Evolutionary conservation across 1,140 invertebrate genomes (phyloP).

Genomic region (Macrotrachela quadricornifera): DNA sequence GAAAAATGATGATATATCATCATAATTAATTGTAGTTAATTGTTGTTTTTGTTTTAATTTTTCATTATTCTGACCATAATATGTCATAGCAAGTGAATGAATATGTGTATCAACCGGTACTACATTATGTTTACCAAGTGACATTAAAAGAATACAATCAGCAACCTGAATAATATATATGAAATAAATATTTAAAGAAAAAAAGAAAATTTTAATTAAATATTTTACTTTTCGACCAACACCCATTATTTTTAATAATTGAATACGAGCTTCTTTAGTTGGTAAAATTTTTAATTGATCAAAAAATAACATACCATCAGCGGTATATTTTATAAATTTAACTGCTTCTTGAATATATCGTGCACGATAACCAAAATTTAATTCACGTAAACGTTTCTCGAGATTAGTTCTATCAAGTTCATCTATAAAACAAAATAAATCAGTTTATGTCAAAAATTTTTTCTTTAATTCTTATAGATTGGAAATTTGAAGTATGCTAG

Average conservation of each 20-base stretch:
- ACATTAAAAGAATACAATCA: slow-evolving; percentile 93
- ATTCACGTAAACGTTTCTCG: slow-evolving; percentile 45
- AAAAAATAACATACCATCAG: no score
- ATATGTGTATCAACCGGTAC: slow-evolving; percentile 92
- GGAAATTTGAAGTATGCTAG: no score
- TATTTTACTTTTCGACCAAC: slow-evolving; percentile 36
- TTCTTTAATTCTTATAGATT: no score
- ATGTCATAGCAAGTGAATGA: slow-evolving; percentile 53
- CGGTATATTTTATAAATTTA: slow-evolving; percentile 20
- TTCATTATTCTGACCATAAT: no score
- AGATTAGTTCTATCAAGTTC: slow-evolving; percentile 18
- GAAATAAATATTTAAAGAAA: slow-evolving; percentile 45
- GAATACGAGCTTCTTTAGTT: no score
- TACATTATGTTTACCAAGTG: slow-evolving; percentile 59
- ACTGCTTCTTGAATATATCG: slow-evolving; percentile 16
- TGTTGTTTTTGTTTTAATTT: no score
- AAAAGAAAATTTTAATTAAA: slow-evolving; percentile 43
- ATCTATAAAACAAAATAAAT: no score
- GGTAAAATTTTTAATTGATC: no score
- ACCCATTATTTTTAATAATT: slow-evolving; percentile 57
- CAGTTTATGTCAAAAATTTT: no score
- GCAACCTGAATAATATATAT: slow-evolving; percentile 81
- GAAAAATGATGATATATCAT: no score
- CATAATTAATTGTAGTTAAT: no score
- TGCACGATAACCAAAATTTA: slow-evolving; percentile 75